Percentiles rank a stretch among this genome's conserved stretches.
Evolutionary conservation across 2,797 vertebrate species (phyloP).

Genomic region (Chaunax sp.): DNA sequence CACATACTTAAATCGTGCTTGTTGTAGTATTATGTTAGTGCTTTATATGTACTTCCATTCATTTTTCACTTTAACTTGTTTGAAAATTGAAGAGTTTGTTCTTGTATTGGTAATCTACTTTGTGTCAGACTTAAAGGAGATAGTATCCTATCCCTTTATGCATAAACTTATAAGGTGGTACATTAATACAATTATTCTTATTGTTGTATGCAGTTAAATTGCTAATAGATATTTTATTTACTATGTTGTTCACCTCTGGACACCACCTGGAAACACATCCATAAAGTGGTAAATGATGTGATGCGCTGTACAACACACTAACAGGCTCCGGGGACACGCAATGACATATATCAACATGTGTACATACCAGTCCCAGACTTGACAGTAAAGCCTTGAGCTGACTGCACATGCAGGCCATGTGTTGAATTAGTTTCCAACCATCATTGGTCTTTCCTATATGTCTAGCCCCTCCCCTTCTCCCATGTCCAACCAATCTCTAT

Average conservation of each 20-base stretch:
- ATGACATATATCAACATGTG: constrained; percentile 1
- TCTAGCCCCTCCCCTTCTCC: constrained; percentile 35
- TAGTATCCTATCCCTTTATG: background rate
- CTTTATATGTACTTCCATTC: no score
- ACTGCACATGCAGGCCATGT: constrained; percentile 49
- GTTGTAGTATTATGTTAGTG: no score
- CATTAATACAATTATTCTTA: no score
- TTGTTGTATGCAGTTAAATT: background rate
- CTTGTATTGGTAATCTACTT: no score
- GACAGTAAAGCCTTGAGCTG: constrained; percentile 22
- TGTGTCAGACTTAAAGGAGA: no score
- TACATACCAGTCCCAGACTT: constrained; percentile 17
- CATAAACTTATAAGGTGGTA: background rate
- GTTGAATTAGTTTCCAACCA: constrained; percentile 20
- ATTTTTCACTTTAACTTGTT: no score
- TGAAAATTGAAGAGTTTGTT: no score
- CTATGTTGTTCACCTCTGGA: background rate
- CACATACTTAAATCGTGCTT: no score
- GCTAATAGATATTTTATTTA: background rate
- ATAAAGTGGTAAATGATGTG: background rate
- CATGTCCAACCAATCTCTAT: constrained; percentile 51
- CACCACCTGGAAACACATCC: background rate
- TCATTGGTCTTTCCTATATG: constrained; percentile 48
- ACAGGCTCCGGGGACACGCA: constrained; percentile 7
- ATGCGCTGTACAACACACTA: background rate